Evolutionary conservation across 2,113 vertebrate species (phyloP).

Genomic region (Tricholaema leucomelas): DNA sequence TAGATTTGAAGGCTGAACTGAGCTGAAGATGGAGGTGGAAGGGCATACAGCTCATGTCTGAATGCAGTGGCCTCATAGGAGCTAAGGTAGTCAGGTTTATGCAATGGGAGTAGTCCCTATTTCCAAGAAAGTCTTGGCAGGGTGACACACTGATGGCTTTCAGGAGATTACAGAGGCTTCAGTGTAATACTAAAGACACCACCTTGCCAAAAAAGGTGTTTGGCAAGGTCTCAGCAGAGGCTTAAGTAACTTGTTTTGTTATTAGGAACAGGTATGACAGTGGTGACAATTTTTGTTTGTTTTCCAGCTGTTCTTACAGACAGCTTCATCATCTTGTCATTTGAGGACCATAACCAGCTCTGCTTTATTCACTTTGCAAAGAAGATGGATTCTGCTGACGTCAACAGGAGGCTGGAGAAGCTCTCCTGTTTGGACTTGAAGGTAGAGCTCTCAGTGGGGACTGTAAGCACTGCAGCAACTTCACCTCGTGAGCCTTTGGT

Average conservation of each 20-base stretch:
- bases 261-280: neutral
- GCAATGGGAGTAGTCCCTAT: slow-evolving; percentile 43
- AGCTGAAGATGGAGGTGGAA: neutral
- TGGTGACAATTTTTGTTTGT: slow-evolving; percentile 42
- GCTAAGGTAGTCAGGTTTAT: slow-evolving; percentile 49
- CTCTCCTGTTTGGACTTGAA: slow-evolving; percentile 90
- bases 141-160: slow-evolving; percentile 49
- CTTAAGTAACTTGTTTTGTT: slow-evolving; percentile 40
- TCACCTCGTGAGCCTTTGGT: neutral
- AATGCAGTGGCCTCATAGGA: slow-evolving; percentile 14
- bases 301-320: slow-evolving; percentile 87
- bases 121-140: slow-evolving; percentile 28
- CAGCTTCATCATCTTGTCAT: slow-evolving; percentile 89
- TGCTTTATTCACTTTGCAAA: slow-evolving; percentile 89
- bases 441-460: slow-evolving; percentile 68
- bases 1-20: neutral
- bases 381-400: slow-evolving; percentile 80
- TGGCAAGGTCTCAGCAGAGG: slow-evolving; percentile 7
- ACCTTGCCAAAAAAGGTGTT: slow-evolving; percentile 49
- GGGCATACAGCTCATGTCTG: neutral
- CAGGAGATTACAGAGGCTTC: slow-evolving; percentile 45
- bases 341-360: slow-evolving; percentile 89
- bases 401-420: slow-evolving; percentile 84
- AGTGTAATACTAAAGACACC: slow-evolving; percentile 41
- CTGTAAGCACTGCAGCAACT: neutral